phyloP scores from a whole-genome alignment of 2,113 vertebrate genomes.

The Misgurnus anguillicaudatus region DNA sequence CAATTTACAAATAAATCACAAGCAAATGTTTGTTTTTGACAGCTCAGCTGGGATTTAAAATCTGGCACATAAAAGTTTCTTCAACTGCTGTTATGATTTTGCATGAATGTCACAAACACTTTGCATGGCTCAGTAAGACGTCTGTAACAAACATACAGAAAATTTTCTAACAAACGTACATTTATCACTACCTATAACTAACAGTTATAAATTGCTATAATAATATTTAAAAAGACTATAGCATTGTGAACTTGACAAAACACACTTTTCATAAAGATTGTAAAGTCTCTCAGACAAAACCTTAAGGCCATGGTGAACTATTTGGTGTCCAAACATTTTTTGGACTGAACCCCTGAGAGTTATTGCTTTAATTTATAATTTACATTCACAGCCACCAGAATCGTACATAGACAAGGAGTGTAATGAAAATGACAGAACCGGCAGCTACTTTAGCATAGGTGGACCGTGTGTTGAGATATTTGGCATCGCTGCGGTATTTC shows the following conservation, averaged over 20 bases:
- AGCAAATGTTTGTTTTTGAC: too few species aligned
- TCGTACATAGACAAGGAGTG: slow-evolving; percentile 95
- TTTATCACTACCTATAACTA: neutral
- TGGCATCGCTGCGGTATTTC: slow-evolving; percentile 97
- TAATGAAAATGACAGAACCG: slow-evolving; percentile 93
- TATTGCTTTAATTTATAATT: neutral
- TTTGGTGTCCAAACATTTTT: neutral
- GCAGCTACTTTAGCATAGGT: slow-evolving; percentile 97
- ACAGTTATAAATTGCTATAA: slow-evolving; percentile 2
- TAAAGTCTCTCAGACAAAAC: neutral
- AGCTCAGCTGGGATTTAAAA: neutral
- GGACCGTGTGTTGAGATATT: slow-evolving; percentile 98
- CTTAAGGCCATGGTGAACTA: neutral
- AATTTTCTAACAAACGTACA: neutral
- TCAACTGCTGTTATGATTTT: neutral
- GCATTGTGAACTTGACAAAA: neutral
- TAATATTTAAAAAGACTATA: neutral
- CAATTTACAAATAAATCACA: neutral
- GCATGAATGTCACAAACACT: neutral
- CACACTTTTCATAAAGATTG: neutral
- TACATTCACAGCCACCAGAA: slow-evolving; percentile 97
- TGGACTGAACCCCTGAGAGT: slow-evolving; percentile 9
- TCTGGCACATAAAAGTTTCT: neutral
- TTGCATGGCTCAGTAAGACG: slow-evolving; percentile 12
- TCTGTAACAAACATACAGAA: neutral